Evolutionary conservation across 2,888 invertebrate species (phyloP), one percentile per base, ranked within the genome.

Genomic region (Liopterus haemorrhoidalis): DNA sequence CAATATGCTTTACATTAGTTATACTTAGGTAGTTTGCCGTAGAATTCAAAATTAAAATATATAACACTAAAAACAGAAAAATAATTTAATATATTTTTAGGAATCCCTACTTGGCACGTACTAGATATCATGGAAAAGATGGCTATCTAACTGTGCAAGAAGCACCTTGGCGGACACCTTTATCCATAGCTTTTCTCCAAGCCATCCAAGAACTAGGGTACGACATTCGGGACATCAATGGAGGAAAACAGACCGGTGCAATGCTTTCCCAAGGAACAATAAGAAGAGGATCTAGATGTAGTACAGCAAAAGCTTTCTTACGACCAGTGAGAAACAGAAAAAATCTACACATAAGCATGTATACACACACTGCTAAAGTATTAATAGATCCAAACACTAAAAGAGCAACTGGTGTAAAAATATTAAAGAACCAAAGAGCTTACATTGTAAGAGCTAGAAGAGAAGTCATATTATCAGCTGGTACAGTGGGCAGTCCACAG

Each of bases 401-500:
- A 56, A 75, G 82, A 54, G 87, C 86, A 0, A 78, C 79, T 14
- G 90, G 86, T 0, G 82, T 91, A 0, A 82, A 85, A 57, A 85
- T 84, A 49, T 61, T 81, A 5, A 74, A 83, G 30, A 73, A 82
- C 41, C 82, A 82, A 1, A 72, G 73, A 41, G 76, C 73, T 41
- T 75, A 80, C 39, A 71, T 75, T 32, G 82, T 85, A 0, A 72
- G 79, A 49, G 89, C 88, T 0, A 78, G 82, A 48, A 76, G 84
- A 40, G 91, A 91, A 65, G 79, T 95, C 0, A 78, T 95, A 5
- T 70, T 91, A 56, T 85, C 89, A 2, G 87, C 92, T 0, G 95
- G 95, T 1, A 81, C 94, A 1, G 78, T 96, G 24, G 85, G 87
- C 40, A 82, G 87, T 2, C 93, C 95, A 0, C 92, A 95, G 57